Evolutionary conservation across 2,888 invertebrate species (phyloP), one percentile per base, ranked within the genome.

Genomic region (Allophyes oxyacanthae): DNA sequence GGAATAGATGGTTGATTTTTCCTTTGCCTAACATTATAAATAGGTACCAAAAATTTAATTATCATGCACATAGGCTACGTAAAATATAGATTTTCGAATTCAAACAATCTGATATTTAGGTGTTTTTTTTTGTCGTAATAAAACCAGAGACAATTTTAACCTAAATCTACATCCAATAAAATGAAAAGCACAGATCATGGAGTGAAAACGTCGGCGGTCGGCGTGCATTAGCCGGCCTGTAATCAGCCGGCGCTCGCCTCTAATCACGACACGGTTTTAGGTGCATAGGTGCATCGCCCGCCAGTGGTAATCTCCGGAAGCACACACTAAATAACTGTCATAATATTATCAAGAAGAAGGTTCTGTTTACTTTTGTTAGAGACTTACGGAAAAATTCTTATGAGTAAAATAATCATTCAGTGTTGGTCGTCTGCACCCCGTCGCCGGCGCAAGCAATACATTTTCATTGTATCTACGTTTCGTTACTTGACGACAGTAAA

Each of bases 141-240:
- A 28, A 28, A 6, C 2, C 4, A 14, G 10, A n/a, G 1, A 32
- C 26, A 51, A 51, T 33, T 40, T 15, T 30, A 33, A 33, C 15
- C 14, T 41, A 44, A 10, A 64, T 50, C 8, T 11, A 26, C 38
- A 26, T 30, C 8, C 14, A 42, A 37, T 20, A 48, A 3, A 59
- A 55, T 42, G 50, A 55, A 59, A 63, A 58, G 59, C 55, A 44
- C 43, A 63, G 64, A 62, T 77, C 64, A 75, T 75, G 65, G 73
- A 60, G 62, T 62, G 52, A 61, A 65, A 59, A 58, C 57, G 57
- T 14, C 11, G 48, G 43, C 53, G 46, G 58, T 48, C 53, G 40
- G 54, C 33, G 66, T 83, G 80, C 84, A 85, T 86, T 85, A 86
- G 83, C 68, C 55, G 78, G 75, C 66, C 83, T 84, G 76, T 83